A percentile compares a stretch with the other conserved stretches of the same genome.
Conservation (phyloP, 2,888 invertebrate species). For the Tineola bisselliella region DNA sequence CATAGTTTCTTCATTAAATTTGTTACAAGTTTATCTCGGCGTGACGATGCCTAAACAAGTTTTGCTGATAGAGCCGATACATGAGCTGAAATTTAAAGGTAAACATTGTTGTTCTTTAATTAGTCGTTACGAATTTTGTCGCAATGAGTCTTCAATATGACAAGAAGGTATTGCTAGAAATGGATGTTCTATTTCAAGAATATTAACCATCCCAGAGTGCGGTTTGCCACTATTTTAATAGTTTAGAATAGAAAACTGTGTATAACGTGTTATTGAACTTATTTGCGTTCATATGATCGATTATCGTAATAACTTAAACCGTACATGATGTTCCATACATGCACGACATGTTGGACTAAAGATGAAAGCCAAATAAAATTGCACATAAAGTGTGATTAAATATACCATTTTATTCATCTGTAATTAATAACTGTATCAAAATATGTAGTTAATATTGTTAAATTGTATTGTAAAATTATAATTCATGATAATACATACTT, state of each 20-base stretch:
- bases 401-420: neutral
- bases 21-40: neutral
- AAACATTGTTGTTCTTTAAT: conserved; percentile 38
- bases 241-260: neutral
- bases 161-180: conserved; percentile 52
- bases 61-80: conserved; percentile 86
- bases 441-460: too few relatives aligned
- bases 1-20: neutral
- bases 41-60: conserved; percentile 75
- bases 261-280: neutral
- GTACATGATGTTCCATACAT: neutral
- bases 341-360: neutral
- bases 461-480: too few relatives aligned
- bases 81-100: conserved; percentile 92
- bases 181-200: conserved; percentile 67
- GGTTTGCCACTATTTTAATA: conserved; percentile 39
- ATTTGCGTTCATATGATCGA: neutral
- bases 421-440: conserved; percentile 7
- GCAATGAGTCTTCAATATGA: conserved; percentile 41
- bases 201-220: conserved; percentile 61
- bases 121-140: conserved; percentile 25
- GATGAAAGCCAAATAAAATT: too few relatives aligned
- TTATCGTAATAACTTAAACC: neutral
- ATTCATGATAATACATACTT: too few relatives aligned
- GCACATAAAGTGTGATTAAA: too few relatives aligned